Evolutionary conservation across 2,113 vertebrate genomes (phyloP).

Genomic region (Phalacrocorax aristotelis): DNA sequence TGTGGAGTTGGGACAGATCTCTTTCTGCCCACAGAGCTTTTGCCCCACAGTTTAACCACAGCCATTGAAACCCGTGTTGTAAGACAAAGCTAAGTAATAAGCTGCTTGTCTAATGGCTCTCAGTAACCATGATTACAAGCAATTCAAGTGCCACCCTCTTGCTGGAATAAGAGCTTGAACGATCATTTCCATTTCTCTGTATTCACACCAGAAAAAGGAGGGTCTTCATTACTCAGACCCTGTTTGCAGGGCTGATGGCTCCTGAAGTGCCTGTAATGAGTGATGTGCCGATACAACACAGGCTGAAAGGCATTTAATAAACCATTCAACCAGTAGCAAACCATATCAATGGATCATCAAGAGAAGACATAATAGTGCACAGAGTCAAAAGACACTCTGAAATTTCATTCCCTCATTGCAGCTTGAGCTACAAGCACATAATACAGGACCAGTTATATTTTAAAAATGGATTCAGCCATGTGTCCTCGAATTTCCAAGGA

Average conservation of each 20-base stretch:
- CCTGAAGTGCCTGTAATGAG: neutral
- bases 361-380: neutral
- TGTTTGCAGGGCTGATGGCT: neutral
- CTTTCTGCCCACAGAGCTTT: neutral
- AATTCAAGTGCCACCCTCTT: neutral
- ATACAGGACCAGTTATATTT: neutral
- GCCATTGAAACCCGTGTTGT: neutral
- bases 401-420: neutral
- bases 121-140: neutral
- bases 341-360: conserved; percentile 14
- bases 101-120: neutral
- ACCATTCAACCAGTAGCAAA: neutral
- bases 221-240: neutral
- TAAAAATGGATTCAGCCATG: neutral
- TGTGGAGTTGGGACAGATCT: neutral
- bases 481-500: neutral
- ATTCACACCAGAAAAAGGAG: neutral
- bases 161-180: neutral
- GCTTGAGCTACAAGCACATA: neutral
- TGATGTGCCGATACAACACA: neutral
- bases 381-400: neutral
- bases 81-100: neutral
- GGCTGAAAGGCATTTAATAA: conserved; percentile 20
- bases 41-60: neutral
- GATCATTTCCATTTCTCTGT: neutral